These are phyloP conservation scores for sheep (Ovis aries) DNA, from an alignment of 2,113 vertebrate genomes.

Conservation along the genomic window ARS-UI_Ramb_v3.0 NC_056054.1:99530001-99530500, in stretches of 20 bases:
- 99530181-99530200: not conserved
- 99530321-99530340: not conserved
- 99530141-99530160: not conserved
- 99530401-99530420: not conserved
- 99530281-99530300: not conserved
- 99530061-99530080: not conserved
- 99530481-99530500: not conserved
- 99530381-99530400: not conserved
- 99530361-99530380: not conserved
- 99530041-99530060: not conserved
- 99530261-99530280: not conserved
- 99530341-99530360: not conserved
- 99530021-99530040: not conserved
- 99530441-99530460: not conserved
- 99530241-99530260: too few relatives aligned
- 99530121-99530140: not conserved
- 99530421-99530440: not conserved
- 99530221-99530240: not conserved
- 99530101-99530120: not conserved
- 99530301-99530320: not conserved
- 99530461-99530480: not conserved
- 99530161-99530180: not conserved
- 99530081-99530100: not conserved
- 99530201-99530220: not conserved
- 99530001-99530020: not conserved